These are phyloP conservation scores for Battus philenor DNA, from an alignment of 1,140 invertebrate genomes.

Conservation along the genomic window DNA sequence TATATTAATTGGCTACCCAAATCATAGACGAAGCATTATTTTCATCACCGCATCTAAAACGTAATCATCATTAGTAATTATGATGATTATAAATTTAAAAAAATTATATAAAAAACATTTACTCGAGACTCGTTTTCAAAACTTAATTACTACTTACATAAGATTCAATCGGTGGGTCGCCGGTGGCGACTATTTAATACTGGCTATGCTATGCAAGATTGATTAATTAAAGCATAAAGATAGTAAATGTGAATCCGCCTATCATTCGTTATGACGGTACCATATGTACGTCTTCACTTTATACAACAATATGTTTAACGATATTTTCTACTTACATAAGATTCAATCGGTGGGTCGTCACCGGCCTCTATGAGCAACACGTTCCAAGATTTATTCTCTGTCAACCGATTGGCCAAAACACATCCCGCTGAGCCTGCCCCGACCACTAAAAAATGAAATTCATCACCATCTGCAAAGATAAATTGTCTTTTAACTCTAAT, in stretches of 20 bases:
- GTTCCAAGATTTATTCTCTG: constrained; percentile 54
- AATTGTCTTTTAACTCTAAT: no score
- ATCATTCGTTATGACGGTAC: not conserved
- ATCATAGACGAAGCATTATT: no score
- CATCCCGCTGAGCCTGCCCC: constrained; percentile 49
- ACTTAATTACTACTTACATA: no score
- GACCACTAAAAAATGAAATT: constrained; percentile 43
- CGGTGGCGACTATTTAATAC: not conserved
- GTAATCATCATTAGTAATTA: no score
- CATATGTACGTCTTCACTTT: not conserved
- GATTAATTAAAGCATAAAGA: not conserved
- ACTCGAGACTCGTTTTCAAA: no score
- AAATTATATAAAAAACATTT: no score
- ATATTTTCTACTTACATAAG: constrained; percentile 10
- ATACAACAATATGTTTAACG: not conserved
- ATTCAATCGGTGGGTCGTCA: constrained; percentile 33
- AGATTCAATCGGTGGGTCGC: no score
- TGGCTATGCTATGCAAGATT: not conserved
- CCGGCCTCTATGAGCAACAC: constrained; percentile 78
- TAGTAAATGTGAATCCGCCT: no score
- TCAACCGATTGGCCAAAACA: constrained; percentile 59
- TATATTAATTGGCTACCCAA: no score
- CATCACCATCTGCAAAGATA: constrained; percentile 31
- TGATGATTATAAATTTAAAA: no score
- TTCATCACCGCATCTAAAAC: no score